Percentiles rank a stretch among this genome's conserved stretches.
phyloP scores from a whole-genome alignment of 2,888 invertebrate genomes.

The Acanthosepion pharaonis region DNA sequence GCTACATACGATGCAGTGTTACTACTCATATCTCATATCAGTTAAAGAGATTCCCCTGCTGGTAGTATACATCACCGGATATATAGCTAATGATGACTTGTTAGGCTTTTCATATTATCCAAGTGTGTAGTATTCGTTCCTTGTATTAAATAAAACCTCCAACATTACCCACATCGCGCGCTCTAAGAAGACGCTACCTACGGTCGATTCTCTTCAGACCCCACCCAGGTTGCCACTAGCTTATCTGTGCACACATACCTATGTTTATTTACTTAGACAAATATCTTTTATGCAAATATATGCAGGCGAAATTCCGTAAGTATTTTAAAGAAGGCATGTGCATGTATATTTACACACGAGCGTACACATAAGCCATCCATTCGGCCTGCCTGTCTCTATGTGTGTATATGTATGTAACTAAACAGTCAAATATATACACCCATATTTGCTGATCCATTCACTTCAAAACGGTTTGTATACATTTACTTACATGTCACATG shows the following conservation, averaged over 20 bases:
- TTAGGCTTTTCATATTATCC: not conserved
- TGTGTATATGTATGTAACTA: not conserved
- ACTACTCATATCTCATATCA: no score
- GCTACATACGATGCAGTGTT: no score
- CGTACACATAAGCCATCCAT: not conserved
- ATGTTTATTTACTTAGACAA: not conserved
- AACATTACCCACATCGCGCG: no score
- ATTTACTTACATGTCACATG: no score
- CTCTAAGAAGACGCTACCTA: no score
- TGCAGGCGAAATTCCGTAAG: not conserved
- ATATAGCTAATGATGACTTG: no score
- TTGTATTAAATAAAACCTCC: not conserved
- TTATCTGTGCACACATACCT: no score
- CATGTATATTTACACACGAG: rapidly evolving
- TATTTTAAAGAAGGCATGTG: not conserved
- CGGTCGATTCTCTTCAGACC: no score
- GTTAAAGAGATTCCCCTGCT: no score
- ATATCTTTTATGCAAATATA: not conserved
- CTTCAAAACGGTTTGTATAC: no score
- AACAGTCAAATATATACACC: not conserved
- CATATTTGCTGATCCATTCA: not conserved
- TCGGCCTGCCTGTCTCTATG: not conserved
- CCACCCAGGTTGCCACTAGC: not conserved
- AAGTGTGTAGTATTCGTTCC: not conserved
- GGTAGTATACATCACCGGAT: no score